Percentiles rank a stretch among this genome's conserved stretches.
Conservation (phyloP, 2,888 invertebrate species). For the Lampropteryx suffumata region DNA sequence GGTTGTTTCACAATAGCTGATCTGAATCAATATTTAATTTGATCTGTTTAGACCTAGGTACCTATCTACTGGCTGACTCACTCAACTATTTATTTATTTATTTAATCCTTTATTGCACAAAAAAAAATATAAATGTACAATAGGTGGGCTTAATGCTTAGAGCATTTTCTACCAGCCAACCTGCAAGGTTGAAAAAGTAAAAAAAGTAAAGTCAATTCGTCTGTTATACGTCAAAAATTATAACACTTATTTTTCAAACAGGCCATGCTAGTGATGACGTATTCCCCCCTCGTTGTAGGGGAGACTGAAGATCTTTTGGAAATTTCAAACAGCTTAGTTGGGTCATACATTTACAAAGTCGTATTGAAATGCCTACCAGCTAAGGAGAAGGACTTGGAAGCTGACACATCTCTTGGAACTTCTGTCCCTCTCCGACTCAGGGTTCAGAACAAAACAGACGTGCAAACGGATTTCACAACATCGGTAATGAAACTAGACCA, state of each 20-base stretch:
- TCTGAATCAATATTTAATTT: too few relatives aligned
- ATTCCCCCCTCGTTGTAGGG: conserved; percentile 69
- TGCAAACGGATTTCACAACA: conserved; percentile 53
- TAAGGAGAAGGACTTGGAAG: conserved; percentile 62
- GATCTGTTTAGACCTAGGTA: too few relatives aligned
- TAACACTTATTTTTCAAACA: conserved; percentile 38
- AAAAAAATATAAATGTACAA: too few relatives aligned
- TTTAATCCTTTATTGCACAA: too few relatives aligned
- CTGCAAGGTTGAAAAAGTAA: too few relatives aligned
- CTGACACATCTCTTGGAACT: conserved; percentile 56
- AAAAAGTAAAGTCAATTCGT: too few relatives aligned
- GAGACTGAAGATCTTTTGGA: conserved; percentile 56
- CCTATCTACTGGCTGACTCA: too few relatives aligned
- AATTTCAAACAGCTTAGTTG: conserved; percentile 59
- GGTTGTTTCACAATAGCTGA: too few relatives aligned
- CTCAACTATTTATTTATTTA: too few relatives aligned
- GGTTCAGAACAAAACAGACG: conserved; percentile 63
- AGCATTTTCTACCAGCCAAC: too few relatives aligned
- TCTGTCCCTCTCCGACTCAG: conserved; percentile 59
- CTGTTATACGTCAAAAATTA: too few relatives aligned
- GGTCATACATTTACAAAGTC: conserved; percentile 62
- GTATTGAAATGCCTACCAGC: conserved; percentile 66
- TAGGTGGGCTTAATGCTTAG: too few relatives aligned
- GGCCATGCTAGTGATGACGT: conserved; percentile 57
- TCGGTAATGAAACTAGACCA: conserved; percentile 47